A percentile compares a stretch with the other conserved stretches of the same genome.
Evolutionary conservation across 2,888 invertebrate species (phyloP).

Genomic region (Pantelozetes paolii): DNA sequence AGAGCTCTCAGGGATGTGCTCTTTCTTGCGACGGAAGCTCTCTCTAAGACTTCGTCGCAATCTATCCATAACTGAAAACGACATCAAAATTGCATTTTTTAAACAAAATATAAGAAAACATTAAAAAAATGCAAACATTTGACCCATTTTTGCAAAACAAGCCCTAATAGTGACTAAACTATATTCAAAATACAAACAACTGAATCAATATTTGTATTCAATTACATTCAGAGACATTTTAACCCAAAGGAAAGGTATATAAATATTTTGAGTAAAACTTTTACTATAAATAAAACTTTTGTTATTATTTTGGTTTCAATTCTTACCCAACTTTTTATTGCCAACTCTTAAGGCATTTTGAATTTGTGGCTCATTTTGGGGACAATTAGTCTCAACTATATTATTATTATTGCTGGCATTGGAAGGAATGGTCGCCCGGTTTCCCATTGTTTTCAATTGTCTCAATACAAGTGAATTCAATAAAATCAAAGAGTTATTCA

Average conservation of each 20-base stretch:
- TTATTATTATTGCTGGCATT: not conserved
- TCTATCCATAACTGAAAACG: slow-evolving; percentile 42
- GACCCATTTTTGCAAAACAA: not conserved
- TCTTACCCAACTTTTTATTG: slow-evolving; percentile 20
- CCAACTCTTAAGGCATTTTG: slow-evolving; percentile 17
- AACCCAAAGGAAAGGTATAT: too few species aligned
- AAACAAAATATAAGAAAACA: not conserved
- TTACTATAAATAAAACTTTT: too few species aligned
- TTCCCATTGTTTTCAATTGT: slow-evolving; percentile 14
- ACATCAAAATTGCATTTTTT: not conserved
- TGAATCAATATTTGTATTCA: too few species aligned
- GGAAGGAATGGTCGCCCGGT: not conserved
- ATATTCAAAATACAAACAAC: too few species aligned
- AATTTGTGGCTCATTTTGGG: not conserved
- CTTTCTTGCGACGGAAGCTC: slow-evolving; percentile 89
- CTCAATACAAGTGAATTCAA: not conserved
- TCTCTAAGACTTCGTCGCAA: slow-evolving; percentile 58
- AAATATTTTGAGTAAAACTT: too few species aligned
- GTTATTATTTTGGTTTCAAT: not conserved
- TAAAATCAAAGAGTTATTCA: slow-evolving; percentile 3
- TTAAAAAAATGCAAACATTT: not conserved
- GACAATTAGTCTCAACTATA: not conserved
- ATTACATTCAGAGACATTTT: too few species aligned
- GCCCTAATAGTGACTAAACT: too few species aligned
- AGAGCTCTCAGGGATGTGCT: slow-evolving; percentile 68